Base-by-base conservation (phyloP, 2,888 invertebrate genomes). In the Campoplex capitator region DNA sequence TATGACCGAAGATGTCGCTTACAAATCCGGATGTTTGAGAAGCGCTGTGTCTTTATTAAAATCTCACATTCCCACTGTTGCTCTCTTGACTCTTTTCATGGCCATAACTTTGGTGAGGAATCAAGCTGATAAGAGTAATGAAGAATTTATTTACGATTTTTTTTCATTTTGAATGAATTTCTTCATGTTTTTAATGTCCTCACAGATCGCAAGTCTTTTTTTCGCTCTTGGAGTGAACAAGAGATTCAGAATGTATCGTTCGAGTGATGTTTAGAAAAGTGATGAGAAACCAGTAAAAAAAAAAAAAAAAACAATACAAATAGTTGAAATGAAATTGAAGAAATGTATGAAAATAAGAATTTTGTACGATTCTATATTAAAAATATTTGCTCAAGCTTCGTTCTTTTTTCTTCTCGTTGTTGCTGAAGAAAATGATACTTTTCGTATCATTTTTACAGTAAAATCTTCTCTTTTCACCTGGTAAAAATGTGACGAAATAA, bases 21-120 rank as follows among this genome's bases (percentile, higher is more conserved):
- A 90, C 79, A 89, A 92, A 73, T 78, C 89, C 16, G 92, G 92
- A 23, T 93, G 92, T 45, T 86, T 92, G 23, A 91, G 76, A 62
- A 89, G 87, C 45, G 89, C 91, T 6, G 78, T 91, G 28, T 70
- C 91, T 35, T 82, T 92, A 32, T 73, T 92, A n/a, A 92, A 90
- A 80, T 92, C 92, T 6, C 85, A 92, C 67, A 77, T 92, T 54
- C 89, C 91, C 56, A 87, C 90, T n/a, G 89, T 92, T 11, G 89
- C 90, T 23, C 75, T 92, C 23, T 84, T 89, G 1, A 79, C 83
- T 11, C 88, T 92, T 38, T 77, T 92, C 62, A 79, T 92, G 48
- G 90, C 91, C 56, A 35, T 90, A 28, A 80, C 81, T 16, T 45
- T 90, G 84, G 92, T 92, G 82, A 92, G 90, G 67, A 28, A n/a